Evolutionary conservation across 1,140 invertebrate genomes (phyloP).

Genomic region (Aphidius gifuensis): DNA sequence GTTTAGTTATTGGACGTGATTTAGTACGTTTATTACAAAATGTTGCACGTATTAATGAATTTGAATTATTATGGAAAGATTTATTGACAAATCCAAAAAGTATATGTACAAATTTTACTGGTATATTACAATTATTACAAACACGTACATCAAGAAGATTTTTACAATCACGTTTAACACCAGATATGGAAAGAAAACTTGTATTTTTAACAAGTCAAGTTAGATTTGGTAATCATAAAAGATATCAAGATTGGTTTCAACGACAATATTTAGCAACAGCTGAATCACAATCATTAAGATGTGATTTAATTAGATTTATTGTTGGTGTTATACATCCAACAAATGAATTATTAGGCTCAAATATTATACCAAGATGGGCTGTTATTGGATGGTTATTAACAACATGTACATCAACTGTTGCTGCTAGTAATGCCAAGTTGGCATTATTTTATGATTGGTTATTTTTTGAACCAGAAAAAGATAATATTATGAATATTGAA

Average conservation of each 20-base stretch:
- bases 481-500: slow-evolving; percentile 99
- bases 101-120: slow-evolving; percentile 81
- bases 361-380: slow-evolving; percentile 97
- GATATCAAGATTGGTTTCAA: slow-evolving; percentile 99
- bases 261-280: slow-evolving; percentile 94
- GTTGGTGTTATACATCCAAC: slow-evolving; percentile 97
- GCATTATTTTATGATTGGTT: slow-evolving; percentile 98
- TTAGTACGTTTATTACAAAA: slow-evolving; percentile 89
- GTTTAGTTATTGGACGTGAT: slow-evolving; percentile 89
- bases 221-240: slow-evolving; percentile 94
- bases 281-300: slow-evolving; percentile 90
- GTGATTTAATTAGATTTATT: slow-evolving; percentile 96
- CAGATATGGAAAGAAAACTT: slow-evolving; percentile 96
- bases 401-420: slow-evolving; percentile 91
- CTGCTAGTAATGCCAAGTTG: slow-evolving; percentile 91
- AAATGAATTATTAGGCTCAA: slow-evolving; percentile 95
- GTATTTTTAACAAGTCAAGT: slow-evolving; percentile 90
- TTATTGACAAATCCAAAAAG: slow-evolving; percentile 83
- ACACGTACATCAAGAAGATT: slow-evolving; percentile 88
- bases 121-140: slow-evolving; percentile 82
- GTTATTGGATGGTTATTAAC: slow-evolving; percentile 97
- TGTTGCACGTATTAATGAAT: slow-evolving; percentile 91
- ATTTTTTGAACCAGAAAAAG: slow-evolving; percentile 91
- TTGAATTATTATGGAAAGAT: slow-evolving; percentile 91
- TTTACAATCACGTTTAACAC: slow-evolving; percentile 86